Conservation (phyloP, 2,888 invertebrate genomes). For the Coleophora flavipennella region DNA sequence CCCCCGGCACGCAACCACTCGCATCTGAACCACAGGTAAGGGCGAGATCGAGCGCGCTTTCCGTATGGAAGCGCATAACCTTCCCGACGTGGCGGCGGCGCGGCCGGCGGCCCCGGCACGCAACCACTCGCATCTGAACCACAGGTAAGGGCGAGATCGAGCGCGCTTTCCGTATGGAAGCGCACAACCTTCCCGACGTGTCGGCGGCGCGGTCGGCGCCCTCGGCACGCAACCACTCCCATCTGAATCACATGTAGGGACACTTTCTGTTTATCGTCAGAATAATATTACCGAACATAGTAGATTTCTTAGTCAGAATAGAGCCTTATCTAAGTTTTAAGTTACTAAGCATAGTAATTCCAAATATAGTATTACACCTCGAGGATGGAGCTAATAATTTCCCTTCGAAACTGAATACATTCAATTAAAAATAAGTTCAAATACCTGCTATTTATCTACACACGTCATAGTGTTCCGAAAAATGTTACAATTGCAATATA, state of each 20-base stretch:
- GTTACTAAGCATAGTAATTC: too few relatives aligned
- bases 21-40: conserved; percentile 84
- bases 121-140: conserved; percentile 83
- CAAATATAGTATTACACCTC: too few relatives aligned
- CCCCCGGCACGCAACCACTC: conserved; percentile 86
- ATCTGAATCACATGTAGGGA: conserved; percentile 77
- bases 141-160: conserved; percentile 93
- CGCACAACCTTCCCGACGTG: conserved; percentile 77
- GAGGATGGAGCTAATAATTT: too few relatives aligned
- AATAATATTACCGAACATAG: too few relatives aligned
- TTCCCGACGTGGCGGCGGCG: conserved; percentile 77
- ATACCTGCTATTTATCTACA: too few relatives aligned
- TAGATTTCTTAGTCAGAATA: too few relatives aligned
- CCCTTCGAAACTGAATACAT: too few relatives aligned
- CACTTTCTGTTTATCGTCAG: too few relatives aligned
- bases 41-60: conserved; percentile 95
- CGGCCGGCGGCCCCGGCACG: conserved; percentile 79
- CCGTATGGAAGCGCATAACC: conserved; percentile 84
- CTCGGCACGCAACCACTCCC: conserved; percentile 82
- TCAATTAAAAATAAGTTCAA: too few relatives aligned
- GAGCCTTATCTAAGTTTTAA: too few relatives aligned
- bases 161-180: conserved; percentile 91
- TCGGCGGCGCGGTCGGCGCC: conserved; percentile 74
- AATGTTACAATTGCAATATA: too few relatives aligned
- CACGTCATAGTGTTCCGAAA: too few relatives aligned